A percentile compares a stretch with the other conserved stretches of the same genome.
phyloP scores from a whole-genome alignment of 2,113 vertebrate species.

The Noturus placidus region DNA sequence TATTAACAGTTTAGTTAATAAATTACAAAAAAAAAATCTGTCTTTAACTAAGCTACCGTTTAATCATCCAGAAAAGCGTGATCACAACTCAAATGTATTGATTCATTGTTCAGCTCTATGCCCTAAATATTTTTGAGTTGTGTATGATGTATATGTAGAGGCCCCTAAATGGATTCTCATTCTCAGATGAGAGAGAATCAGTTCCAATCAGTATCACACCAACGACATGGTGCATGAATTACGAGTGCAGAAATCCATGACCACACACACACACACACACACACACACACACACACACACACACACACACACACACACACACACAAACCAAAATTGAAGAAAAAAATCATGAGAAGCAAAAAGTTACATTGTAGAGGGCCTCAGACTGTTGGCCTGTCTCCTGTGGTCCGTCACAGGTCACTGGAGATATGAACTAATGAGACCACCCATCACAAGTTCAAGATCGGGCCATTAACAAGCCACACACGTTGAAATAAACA shows the following conservation, averaged over 20 bases:
- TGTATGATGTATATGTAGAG: not conserved
- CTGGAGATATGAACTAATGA: conserved; percentile 45
- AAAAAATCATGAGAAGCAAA: not conserved
- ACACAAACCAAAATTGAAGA: not conserved
- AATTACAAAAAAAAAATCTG: not conserved
- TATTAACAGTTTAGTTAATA: not conserved
- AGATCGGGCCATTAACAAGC: conserved; percentile 11
- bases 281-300: not conserved
- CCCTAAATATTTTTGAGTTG: not conserved
- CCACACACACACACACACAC: not conserved
- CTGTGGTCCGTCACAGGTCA: conserved; percentile 28
- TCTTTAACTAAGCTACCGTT: not conserved
- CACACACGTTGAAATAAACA: conserved; percentile 9
- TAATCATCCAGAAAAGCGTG: not conserved
- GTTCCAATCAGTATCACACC: conserved; percentile 10
- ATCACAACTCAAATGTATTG: not conserved
- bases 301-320: not conserved
- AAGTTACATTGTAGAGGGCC: not conserved
- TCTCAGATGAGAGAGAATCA: conserved; percentile 11
- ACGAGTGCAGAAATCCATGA: not conserved
- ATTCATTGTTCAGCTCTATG: not conserved
- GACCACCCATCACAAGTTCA: conserved; percentile 20
- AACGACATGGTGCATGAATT: conserved; percentile 7
- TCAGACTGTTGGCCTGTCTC: conserved; percentile 3
- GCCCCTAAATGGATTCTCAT: not conserved